phyloP scores from a whole-genome alignment of 2,888 invertebrate genomes.

The Agrilus cyanescens region DNA sequence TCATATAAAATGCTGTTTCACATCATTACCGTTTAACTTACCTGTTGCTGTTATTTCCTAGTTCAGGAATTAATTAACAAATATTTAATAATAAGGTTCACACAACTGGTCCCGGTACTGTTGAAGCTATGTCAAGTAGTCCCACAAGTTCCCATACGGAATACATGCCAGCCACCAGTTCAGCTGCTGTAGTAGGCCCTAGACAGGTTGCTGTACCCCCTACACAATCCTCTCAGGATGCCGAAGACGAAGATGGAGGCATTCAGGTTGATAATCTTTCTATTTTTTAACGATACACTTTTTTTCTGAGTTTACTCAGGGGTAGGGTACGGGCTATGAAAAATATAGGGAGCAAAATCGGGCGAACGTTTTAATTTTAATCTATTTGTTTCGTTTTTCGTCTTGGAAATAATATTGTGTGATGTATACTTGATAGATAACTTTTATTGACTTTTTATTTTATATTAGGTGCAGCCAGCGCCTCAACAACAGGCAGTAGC shows the following conservation, averaged over 20 bases:
- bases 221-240: constrained; percentile 42
- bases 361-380: too few relatives aligned
- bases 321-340: too few relatives aligned
- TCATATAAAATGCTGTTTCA: too few relatives aligned
- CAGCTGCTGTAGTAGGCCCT: constrained; percentile 41
- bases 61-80: neutral
- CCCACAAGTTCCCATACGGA: constrained; percentile 67
- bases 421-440: neutral
- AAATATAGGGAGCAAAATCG: too few relatives aligned
- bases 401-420: too few relatives aligned
- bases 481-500: constrained; percentile 53
- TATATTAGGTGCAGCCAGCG: constrained; percentile 18
- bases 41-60: too few relatives aligned
- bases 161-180: constrained; percentile 77
- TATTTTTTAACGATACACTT: neutral
- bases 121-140: constrained; percentile 50
- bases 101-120: constrained; percentile 37
- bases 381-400: too few relatives aligned
- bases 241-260: constrained; percentile 38
- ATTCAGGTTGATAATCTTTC: constrained; percentile 19
- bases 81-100: constrained; percentile 29
- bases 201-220: constrained; percentile 60
- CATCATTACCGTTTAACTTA: too few relatives aligned
- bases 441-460: neutral
- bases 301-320: too few relatives aligned